Conservation (phyloP, 2,888 invertebrate species). For the Carterocephalus palaemon region DNA sequence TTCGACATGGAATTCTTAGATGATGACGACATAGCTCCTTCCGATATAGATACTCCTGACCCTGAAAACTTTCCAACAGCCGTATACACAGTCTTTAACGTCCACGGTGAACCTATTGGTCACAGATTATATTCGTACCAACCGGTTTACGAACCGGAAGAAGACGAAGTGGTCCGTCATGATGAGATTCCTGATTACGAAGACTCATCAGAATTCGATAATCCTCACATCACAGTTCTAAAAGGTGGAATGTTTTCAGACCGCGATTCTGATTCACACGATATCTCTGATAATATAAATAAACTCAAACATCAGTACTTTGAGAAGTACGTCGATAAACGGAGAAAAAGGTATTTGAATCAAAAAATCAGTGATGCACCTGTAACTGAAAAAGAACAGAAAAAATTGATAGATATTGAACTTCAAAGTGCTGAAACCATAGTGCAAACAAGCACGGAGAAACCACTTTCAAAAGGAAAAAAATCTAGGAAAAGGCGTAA, state of each 20-base stretch:
- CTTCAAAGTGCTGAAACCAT: conserved; percentile 47
- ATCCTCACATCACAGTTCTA: conserved; percentile 59
- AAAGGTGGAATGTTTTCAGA: conserved; percentile 68
- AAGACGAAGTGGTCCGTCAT: conserved; percentile 52
- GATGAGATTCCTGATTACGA: conserved; percentile 59
- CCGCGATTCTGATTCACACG: conserved; percentile 36
- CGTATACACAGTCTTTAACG: conserved; percentile 68
- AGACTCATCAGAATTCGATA: conserved; percentile 47
- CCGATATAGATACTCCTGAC: conserved; percentile 38
- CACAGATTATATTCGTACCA: conserved; percentile 70
- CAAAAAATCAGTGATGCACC: conserved; percentile 42
- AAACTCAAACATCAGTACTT: conserved; percentile 70
- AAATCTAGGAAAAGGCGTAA: conserved; percentile 54
- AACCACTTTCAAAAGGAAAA: conserved; percentile 19
- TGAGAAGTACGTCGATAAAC: conserved; percentile 65
- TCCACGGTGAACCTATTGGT: conserved; percentile 72
- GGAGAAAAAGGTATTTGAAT: conserved; percentile 60
- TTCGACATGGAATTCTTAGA: conserved; percentile 55
- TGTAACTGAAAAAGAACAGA: conserved; percentile 32
- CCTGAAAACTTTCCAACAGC: conserved; percentile 65
- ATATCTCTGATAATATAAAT: conserved; percentile 54
- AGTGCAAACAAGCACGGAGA: conserved; percentile 40
- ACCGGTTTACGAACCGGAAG: conserved; percentile 71
- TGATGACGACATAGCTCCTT: conserved; percentile 47
- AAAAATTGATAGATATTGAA: conserved; percentile 49